Evolutionary conservation across 1,140 invertebrate species (phyloP), one percentile per base, ranked within the genome.

Genomic region (Drosophila jambulina): DNA sequence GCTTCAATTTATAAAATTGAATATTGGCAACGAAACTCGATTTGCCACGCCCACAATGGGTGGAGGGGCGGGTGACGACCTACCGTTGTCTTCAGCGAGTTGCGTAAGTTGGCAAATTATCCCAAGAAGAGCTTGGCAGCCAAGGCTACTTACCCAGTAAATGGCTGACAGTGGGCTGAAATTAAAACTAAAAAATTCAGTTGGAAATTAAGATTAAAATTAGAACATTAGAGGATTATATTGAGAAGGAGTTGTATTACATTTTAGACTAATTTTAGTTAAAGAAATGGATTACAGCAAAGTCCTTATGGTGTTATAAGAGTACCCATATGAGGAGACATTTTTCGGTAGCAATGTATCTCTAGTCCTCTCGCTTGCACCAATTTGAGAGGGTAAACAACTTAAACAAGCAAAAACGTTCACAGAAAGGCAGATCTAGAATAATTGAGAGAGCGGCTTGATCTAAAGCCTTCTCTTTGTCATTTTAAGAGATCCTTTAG

Each of bases 1-100:
- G 64, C 58, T 79, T 86, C 82, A 86, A 86, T 86, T 82, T 86
- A 82, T 64, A 79, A 86, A 86, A 86, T 86, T 86, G 82, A 86
- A 86, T 86, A 82, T 86, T 79, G 82, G 78, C 75, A 51, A 78
- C 67, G 56, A 75, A 86, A 86, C 82, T 86, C 82, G 82, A 86
- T 86, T 86, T 86, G 53, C 42, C 49, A 62, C 51, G 43, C 57
- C 58, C 27, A 38, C 49, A 46, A 32, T 25, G 23, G 51, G 36
- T 25, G 34, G 40, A 40, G 12, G 19, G 7, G 27, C 34, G 19
- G 38, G 42, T n/a, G 34, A n/a, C 38, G 61, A 75, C 78, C 65
- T 69, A 63, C 63, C 75, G 70, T 81, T 86, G 78, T 82, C 75
- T 72, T 62, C 36, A 36, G 42, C 34, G 27, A 51, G 64, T 85